Base-by-base conservation (phyloP, 2,797 vertebrate species). In the Hylomyscus alleni region DNA sequence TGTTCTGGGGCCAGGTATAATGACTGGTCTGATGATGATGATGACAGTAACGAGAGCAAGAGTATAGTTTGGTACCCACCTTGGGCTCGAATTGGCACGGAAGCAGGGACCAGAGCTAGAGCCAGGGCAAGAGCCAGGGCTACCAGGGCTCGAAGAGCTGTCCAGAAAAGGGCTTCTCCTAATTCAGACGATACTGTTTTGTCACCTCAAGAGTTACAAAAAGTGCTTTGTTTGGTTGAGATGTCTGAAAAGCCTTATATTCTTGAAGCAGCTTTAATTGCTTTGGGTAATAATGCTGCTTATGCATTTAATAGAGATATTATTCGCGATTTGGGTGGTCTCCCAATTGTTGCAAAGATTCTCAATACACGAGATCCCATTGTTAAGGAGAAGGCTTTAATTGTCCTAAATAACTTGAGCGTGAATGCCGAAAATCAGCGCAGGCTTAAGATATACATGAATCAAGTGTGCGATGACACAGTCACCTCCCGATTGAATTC, bases 391-490 rank as follows among this genome's bases (percentile, higher is more conserved):
- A 99, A 99, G 96, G 99, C 99, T 97, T 98, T 99, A 95, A 99
- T 99, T 97, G 99, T 99, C 94, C 98, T 99, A 97, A 99, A 99
- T 98, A 99, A 99, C 98, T 98, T 99, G 93, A 99, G 99, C 98
- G 99, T 99, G 99, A 99, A 99, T 98, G 95, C 99, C 97, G 97
- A 98, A 98, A 99, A 99, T 98, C 99, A 99, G 97, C 99, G 99
- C 95, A 99, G 99, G 97, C 98, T 99, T 97, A 99, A 99, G 99
- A 97, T 98, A 62, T 98, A 98, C 92, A 98, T 99, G 96, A 85
- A 69, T 40, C 97, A 98, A 93, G 97, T 98, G 77, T 99, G 98
- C 93, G 95, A 98, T 69, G 98, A 96, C 1, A 29, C 98, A 72
- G 77, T 99, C 90, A 99, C 99, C 94, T 99, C 99, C 76, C 98